Evolutionary conservation across 1,140 invertebrate species (phyloP), one percentile per base, ranked within the genome.

Genomic region (Drosophila albomicans): DNA sequence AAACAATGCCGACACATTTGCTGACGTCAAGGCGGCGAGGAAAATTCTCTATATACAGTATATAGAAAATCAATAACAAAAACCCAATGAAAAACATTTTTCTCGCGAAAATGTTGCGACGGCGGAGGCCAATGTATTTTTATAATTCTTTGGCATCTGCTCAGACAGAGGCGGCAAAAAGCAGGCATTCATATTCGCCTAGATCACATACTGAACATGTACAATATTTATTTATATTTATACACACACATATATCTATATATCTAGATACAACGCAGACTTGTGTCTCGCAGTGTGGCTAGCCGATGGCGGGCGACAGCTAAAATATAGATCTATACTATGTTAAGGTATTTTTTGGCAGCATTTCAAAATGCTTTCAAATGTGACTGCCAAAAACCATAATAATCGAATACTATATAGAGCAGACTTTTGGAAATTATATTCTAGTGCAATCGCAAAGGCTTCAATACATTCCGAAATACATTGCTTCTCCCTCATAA

Each of bases 231-330:
- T 16, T 25, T 25, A 25, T 25, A 25, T 25, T 25, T 25, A 25
- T 25, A 25, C 20, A 25, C 20, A 25, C 20, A 45, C 8, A 49
- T 43, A 25, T 51, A 38, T 38, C 6, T 49, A 59, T 51, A 8
- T 11, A 57, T 11, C 49, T 25, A 54, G 8, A 30, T 69, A 61
- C 8, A 54, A 6, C 7, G 57, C 54, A 81, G 82, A 86, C 76
- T 35, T 79, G 78, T 91, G 90, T 91, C 90, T 91, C 82, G 87
- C 59, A 70, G 11, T 76, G 46, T 64, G 89, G 88, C 89, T 91
- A 91, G 89, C 90, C 90, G 70, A 65, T 76, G 87, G 62, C 87
- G 88, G 78, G 82, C 32, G 32, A 88, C 88, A 81, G 46, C 66
- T 35, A 70, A 56, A 48, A 79, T 78, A 84, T 68, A 85, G 63